Conservation (phyloP, 1,140 invertebrate species). For the Chironomus striatipennis region DNA sequence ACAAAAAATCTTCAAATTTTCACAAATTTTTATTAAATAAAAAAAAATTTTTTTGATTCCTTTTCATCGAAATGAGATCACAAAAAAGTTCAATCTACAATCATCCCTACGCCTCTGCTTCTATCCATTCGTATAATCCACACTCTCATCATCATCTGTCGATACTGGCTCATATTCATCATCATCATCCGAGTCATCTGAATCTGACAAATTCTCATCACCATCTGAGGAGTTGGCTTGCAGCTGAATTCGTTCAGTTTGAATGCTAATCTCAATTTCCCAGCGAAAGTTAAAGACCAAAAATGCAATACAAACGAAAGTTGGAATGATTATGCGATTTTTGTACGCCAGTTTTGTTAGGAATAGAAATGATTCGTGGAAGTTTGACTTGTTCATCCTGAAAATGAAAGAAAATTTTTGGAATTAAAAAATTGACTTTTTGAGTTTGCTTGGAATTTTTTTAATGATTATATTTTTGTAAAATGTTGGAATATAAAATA, state of each 20-base stretch:
- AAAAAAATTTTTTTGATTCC: no score
- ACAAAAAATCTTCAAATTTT: no score
- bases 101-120: no score
- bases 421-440: neutral
- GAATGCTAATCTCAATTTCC: conserved; percentile 45
- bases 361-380: conserved; percentile 42
- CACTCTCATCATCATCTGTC: neutral
- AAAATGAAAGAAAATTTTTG: neutral
- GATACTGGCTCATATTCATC: neutral
- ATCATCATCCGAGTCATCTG: neutral
- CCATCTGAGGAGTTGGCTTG: conserved; percentile 26
- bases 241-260: conserved; percentile 37
- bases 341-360: conserved; percentile 45
- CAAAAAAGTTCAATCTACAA: no score
- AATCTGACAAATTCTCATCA: conserved; percentile 12
- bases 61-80: no score
- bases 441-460: neutral
- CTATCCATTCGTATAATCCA: no score
- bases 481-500: neutral
- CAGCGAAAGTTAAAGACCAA: conserved; percentile 44
- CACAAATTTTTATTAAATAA: no score
- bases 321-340: conserved; percentile 41
- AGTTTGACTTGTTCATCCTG: conserved; percentile 30
- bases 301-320: conserved; percentile 43
- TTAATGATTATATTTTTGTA: neutral